Evolutionary conservation across 2,113 vertebrate genomes (phyloP).

Genomic region (Dicaeum eximium): DNA sequence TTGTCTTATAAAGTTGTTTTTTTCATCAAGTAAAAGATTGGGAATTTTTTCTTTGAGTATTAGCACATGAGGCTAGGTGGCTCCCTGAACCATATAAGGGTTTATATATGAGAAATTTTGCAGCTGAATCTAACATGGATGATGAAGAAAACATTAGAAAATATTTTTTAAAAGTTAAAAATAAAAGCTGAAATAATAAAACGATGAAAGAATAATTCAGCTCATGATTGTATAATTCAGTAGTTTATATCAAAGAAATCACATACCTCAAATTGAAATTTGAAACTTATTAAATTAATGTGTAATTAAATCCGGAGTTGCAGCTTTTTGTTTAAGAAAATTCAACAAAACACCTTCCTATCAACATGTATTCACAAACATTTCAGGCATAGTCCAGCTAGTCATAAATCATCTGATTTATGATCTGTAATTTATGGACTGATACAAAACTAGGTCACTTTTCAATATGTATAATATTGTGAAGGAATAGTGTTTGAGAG

Average conservation of each 20-base stretch:
- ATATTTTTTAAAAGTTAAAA: neutral
- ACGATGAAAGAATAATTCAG: neutral
- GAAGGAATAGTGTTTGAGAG: neutral
- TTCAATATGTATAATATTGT: neutral
- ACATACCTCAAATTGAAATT: neutral
- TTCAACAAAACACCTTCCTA: neutral
- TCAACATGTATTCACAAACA: rapidly evolving
- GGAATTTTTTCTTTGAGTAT: neutral
- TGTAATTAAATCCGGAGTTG: neutral
- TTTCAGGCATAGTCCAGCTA: neutral
- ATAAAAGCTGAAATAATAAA: neutral
- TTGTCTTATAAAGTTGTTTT: neutral
- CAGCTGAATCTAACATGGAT: neutral
- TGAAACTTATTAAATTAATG: neutral
- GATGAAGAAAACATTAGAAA: neutral
- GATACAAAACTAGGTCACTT: neutral
- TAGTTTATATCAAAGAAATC: neutral
- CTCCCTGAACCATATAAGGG: rapidly evolving
- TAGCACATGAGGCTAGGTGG: neutral
- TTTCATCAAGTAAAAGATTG: neutral
- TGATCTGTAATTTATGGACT: neutral
- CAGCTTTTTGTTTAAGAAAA: neutral
- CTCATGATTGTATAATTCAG: neutral
- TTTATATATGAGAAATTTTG: neutral
- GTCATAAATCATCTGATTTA: neutral